These are phyloP conservation scores for Microctonus aethiopoides DNA, from an alignment of 2,888 invertebrate genomes.

Conservation along the genomic window DNA sequence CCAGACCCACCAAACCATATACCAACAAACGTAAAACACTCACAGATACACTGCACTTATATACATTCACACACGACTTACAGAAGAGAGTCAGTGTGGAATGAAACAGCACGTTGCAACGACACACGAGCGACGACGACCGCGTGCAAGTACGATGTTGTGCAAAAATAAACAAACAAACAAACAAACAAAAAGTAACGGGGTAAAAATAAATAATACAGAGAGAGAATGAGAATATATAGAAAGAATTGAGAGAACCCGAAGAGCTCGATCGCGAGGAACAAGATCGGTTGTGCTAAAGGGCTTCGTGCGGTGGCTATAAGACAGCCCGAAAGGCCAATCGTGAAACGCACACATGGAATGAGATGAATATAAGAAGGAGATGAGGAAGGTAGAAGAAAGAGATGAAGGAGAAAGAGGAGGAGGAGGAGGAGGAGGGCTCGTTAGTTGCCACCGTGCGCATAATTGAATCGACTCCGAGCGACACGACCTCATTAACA, in stretches of 20 bases:
- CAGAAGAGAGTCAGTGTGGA: no score
- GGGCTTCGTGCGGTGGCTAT: constrained; percentile 51
- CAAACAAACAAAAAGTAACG: constrained; percentile 7
- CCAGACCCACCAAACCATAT: background rate
- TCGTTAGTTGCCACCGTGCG: constrained; percentile 63
- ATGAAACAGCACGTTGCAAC: constrained; percentile 36
- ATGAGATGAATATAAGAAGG: background rate
- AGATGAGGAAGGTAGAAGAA: background rate
- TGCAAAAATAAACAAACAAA: constrained; percentile 22
- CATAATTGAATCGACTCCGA: constrained; percentile 66
- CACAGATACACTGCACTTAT: background rate
- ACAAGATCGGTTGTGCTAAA: constrained; percentile 46
- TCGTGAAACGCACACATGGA: constrained; percentile 36
- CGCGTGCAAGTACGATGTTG: background rate
- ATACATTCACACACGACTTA: background rate
- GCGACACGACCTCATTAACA: constrained; percentile 68
- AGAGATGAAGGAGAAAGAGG: constrained; percentile 15
- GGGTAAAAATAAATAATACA: constrained; percentile 21
- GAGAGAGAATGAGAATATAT: constrained; percentile 2
- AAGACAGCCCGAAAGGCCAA: constrained; percentile 57
- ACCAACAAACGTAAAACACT: background rate
- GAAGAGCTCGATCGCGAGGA: constrained; percentile 11
- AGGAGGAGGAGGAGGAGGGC: constrained; percentile 41
- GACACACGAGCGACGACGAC: constrained; percentile 35
- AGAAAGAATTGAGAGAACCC: background rate